A percentile compares a stretch with the other conserved stretches of the same genome.
Conservation (phyloP, 1,140 invertebrate species). For the Zaprionus inermis region DNA sequence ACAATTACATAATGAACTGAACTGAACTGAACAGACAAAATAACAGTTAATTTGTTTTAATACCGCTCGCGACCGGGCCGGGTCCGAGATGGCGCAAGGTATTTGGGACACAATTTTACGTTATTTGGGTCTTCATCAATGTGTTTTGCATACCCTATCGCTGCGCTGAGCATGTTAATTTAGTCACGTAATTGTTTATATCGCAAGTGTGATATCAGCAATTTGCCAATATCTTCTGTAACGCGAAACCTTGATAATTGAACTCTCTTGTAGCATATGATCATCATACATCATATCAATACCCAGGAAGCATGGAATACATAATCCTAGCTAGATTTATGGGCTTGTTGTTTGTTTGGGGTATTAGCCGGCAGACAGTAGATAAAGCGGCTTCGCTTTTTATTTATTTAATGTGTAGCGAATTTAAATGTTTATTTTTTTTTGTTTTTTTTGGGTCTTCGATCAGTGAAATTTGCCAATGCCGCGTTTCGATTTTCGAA, state of each 20-base stretch:
- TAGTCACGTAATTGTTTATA: slow-evolving; percentile 3
- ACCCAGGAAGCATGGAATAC: not conserved
- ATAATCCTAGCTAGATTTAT: not conserved
- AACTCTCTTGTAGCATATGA: slow-evolving; percentile 1
- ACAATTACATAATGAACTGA: slow-evolving; percentile 43
- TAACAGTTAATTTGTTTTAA: slow-evolving; percentile 26
- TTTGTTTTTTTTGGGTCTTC: not conserved
- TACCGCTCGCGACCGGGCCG: not conserved
- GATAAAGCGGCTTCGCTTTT: not conserved
- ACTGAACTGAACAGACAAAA: slow-evolving; percentile 4
- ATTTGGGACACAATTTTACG: slow-evolving; percentile 39
- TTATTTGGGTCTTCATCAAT: slow-evolving; percentile 36
- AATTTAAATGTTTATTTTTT: slow-evolving; percentile 36
- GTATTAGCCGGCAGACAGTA: not conserved
- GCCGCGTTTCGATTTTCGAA: slow-evolving; percentile 8
- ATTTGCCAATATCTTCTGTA: not conserved
- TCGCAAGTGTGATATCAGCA: not conserved
- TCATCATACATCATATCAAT: not conserved
- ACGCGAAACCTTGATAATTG: not conserved
- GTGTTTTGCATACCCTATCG: slow-evolving; percentile 1
- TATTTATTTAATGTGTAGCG: slow-evolving; percentile 35
- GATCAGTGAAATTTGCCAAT: slow-evolving; percentile 50
- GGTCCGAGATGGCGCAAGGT: not conserved
- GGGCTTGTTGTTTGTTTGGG: not conserved
- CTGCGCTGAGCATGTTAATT: not conserved